phyloP scores from a whole-genome alignment of 2,888 invertebrate genomes.

The Camponotus fellah region DNA sequence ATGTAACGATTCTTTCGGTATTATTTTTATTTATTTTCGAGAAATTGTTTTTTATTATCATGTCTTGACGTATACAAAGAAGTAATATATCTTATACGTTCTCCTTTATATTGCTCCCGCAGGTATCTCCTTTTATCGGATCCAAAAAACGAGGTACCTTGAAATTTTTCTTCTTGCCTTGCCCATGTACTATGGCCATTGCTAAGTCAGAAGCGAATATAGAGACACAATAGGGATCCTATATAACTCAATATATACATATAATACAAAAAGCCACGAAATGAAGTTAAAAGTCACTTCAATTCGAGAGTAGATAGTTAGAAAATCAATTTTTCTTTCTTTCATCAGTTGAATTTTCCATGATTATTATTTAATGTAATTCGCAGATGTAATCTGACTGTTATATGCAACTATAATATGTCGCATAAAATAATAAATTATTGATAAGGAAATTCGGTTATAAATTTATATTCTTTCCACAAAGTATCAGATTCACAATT shows the following conservation, averaged over 20 bases:
- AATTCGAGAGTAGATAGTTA: not conserved
- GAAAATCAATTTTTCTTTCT: conserved; percentile 10
- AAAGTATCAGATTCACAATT: not conserved
- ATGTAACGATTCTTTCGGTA: not conserved
- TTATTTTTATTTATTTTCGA: not conserved
- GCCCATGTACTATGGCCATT: conserved; percentile 16
- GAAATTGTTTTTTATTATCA: not conserved
- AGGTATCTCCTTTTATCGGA: conserved; percentile 8
- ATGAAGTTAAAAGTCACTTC: not conserved
- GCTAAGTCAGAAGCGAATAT: not conserved
- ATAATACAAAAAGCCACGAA: conserved; percentile 21
- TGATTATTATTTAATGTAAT: conserved; percentile 1
- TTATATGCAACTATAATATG: not conserved
- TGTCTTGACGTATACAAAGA: not conserved
- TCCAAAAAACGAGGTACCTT: not conserved
- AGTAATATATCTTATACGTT: not conserved
- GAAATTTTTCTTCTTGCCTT: conserved; percentile 6
- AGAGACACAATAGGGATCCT: not conserved
- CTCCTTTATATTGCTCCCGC: not conserved
- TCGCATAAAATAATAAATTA: not conserved
- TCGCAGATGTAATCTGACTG: not conserved
- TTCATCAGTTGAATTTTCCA: not conserved
- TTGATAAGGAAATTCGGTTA: not conserved
- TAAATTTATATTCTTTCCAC: not conserved
- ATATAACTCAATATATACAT: conserved; percentile 7